These are phyloP conservation scores for Ailurus styani DNA, from an alignment of 2,113 vertebrate species.

Conservation along the genomic window DNA sequence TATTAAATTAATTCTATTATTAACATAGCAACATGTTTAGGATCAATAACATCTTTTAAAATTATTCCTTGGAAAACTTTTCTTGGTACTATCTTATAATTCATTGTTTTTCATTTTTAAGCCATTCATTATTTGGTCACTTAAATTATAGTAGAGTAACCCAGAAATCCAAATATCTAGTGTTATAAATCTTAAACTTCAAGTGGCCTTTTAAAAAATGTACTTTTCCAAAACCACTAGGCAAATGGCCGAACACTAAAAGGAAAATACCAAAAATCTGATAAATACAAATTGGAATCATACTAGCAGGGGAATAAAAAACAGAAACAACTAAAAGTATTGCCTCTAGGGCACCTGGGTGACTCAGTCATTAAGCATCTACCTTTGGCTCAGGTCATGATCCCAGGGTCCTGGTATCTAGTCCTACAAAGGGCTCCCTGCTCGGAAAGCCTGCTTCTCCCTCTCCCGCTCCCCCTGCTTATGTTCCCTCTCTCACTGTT, in stretches of 20 bases:
- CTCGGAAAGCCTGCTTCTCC: too few species aligned
- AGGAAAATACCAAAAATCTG: neutral
- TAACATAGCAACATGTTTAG: neutral
- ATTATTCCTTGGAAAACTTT: neutral
- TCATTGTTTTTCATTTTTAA: neutral
- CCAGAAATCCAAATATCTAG: neutral
- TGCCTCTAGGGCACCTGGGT: too few species aligned
- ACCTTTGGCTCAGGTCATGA: too few species aligned
- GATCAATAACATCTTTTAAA: neutral
- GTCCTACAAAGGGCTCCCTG: too few species aligned
- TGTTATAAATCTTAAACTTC: slow-evolving; percentile 15
- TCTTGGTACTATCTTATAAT: neutral
- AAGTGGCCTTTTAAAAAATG: neutral
- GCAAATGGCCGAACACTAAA: slow-evolving; percentile 18
- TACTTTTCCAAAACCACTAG: slow-evolving; percentile 5
- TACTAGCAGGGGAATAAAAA: neutral
- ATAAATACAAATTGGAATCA: neutral
- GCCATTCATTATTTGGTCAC: neutral
- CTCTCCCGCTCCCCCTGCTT: too few species aligned
- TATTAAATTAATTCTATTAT: neutral
- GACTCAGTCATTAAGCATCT: too few species aligned
- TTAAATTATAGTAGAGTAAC: neutral
- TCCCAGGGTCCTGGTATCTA: too few species aligned
- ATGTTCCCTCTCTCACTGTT: too few species aligned
- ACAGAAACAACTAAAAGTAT: neutral